Percentiles rank a stretch among this genome's conserved stretches.
These are phyloP conservation scores for Diachasma alloeum DNA, from an alignment of 1,140 invertebrate genomes.

Conservation along the genomic window DNA sequence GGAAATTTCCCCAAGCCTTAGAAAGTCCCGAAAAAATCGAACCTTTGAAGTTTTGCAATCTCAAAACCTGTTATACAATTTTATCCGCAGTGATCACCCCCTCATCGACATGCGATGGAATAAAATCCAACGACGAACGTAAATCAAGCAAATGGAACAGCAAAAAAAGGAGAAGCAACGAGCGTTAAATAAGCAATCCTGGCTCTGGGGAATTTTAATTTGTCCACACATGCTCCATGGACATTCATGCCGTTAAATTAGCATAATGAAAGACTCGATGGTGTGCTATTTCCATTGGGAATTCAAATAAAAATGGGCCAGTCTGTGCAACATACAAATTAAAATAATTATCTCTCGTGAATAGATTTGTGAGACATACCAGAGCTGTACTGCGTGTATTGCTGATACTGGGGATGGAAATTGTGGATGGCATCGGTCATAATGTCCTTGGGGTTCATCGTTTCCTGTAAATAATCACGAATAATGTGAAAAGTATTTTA, in stretches of 20 bases:
- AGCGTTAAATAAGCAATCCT: neutral
- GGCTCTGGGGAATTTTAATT: neutral
- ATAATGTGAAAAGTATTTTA: slow-evolving; percentile 15
- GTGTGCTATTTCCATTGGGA: neutral
- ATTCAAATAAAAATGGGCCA: neutral
- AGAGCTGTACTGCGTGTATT: slow-evolving; percentile 98
- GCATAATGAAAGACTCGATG: neutral
- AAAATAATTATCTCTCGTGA: slow-evolving; percentile 34
- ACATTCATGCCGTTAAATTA: neutral
- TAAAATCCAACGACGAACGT: no score
- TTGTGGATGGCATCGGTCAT: slow-evolving; percentile 99
- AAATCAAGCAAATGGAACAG: neutral
- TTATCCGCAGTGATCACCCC: no score
- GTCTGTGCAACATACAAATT: neutral
- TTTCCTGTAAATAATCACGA: slow-evolving; percentile 78
- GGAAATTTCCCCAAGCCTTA: no score
- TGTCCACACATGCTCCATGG: neutral
- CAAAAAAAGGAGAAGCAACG: neutral
- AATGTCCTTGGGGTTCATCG: slow-evolving; percentile 99
- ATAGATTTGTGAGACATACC: slow-evolving; percentile 69
- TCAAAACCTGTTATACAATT: no score
- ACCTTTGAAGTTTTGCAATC: no score
- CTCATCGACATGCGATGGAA: no score
- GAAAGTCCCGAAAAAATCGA: no score
- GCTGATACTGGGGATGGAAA: slow-evolving; percentile 99